Base-by-base conservation (phyloP, 1,140 invertebrate species). In the Goniozus legneri region DNA sequence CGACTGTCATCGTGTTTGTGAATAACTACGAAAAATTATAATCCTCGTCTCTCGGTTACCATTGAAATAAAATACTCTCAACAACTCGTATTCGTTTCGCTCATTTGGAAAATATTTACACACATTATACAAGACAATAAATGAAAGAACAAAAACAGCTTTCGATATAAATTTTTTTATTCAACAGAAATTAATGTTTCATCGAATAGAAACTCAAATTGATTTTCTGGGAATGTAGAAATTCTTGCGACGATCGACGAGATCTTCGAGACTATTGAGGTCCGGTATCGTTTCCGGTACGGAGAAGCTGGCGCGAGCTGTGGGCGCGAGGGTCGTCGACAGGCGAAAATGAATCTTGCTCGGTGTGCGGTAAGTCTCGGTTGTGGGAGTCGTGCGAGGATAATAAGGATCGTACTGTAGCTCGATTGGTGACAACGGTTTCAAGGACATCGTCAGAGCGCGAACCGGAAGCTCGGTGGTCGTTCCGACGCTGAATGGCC, bases 221-320 rank as follows among this genome's bases (percentile, higher is more conserved):
- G n/a, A n/a, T n/a, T n/a, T n/a, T n/a, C n/a, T n/a, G n/a, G 69
- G 65, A 41, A 71, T 72, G 4, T 61, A 72, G 19, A 71, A 61
- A 6, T 60, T 40, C 13, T 69, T 72, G 8, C 67, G 55, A 8
- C 69, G 60, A 50, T 72, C 69, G 2, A 72, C 54, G 20, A 70
- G 33, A 37, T 72, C 69, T n/a, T 68, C 64, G 2, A 72, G 31
- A 14, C 45, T 63, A 31, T 64, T 70, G 0, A 71, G 39, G 48
- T 72, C 67, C 0, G 69, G 69, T 2, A 69, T 41, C 18, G 60
- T 40, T 14, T 58, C 46, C 2, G 67, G 64, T 14, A 71, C 50
- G 3, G 64, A 39, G 13, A 72, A 59, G 21, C 8, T 44, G n/a
- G 31, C 44, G 3, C 24, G 8, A 14, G 45, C 7, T 24, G 20